Conservation (phyloP, 2,113 vertebrate genomes). For the Siniperca knerii region DNA sequence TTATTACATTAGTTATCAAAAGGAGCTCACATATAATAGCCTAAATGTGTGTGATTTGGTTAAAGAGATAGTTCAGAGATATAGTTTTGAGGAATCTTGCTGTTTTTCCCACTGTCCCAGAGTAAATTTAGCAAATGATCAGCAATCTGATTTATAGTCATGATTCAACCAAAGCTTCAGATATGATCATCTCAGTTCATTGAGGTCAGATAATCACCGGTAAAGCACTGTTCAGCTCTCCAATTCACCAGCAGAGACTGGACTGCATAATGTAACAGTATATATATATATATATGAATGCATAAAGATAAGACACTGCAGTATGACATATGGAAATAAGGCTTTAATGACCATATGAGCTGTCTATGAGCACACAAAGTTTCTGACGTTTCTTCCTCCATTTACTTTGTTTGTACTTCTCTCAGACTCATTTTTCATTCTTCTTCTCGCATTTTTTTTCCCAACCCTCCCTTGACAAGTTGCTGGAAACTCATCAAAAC, state of each 20-base stretch:
- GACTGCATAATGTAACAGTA: background rate
- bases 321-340: background rate
- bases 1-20: too few species aligned
- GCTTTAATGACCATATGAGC: background rate
- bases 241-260: background rate
- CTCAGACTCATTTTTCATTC: slow-evolving; percentile 33
- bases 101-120: too few species aligned
- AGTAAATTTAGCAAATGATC: background rate
- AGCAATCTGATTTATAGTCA: slow-evolving; percentile 5
- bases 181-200: slow-evolving; percentile 18
- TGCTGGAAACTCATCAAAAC: slow-evolving; percentile 63
- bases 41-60: too few species aligned
- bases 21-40: too few species aligned
- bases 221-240: slow-evolving; percentile 10
- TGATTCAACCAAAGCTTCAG: background rate
- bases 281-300: background rate
- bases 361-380: background rate
- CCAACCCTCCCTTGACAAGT: slow-evolving; percentile 39
- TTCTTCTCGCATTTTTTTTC: background rate
- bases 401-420: slow-evolving; percentile 26
- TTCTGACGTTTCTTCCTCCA: background rate
- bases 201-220: slow-evolving; percentile 14
- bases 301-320: slow-evolving; percentile 9
- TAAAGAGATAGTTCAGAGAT: too few species aligned
- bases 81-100: too few species aligned